Evolutionary conservation across 2,797 vertebrate genomes (phyloP).

Genomic region (Nasua narica): DNA sequence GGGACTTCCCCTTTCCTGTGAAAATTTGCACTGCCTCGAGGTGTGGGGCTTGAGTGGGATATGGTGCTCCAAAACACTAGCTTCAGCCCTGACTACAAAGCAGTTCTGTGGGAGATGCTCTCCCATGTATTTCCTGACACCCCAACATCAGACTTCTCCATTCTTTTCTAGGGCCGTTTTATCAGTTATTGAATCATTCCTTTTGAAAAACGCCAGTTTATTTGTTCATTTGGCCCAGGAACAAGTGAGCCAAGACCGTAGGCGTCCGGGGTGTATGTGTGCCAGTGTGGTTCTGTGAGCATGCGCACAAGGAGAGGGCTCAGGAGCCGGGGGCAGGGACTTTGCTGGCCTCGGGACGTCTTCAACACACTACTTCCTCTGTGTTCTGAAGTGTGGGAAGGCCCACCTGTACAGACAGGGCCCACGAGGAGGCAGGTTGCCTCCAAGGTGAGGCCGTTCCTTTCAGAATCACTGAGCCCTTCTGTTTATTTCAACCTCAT

Average conservation of each 20-base stretch:
- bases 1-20: neutral
- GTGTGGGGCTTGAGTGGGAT: neutral
- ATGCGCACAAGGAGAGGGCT: neutral
- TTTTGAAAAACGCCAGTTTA: neutral
- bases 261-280: neutral
- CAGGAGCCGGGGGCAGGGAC: neutral
- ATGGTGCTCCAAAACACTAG: neutral
- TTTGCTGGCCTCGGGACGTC: neutral
- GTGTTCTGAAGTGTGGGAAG: conserved; percentile 20
- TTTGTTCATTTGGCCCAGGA: conserved; percentile 31
- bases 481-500: conserved; percentile 67
- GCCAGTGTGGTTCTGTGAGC: neutral
- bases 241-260: neutral
- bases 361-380: conserved; percentile 24
- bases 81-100: neutral
- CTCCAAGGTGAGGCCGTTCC: neutral
- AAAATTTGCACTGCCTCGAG: neutral
- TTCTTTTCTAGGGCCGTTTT: neutral
- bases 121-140: neutral
- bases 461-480: conserved; percentile 34
- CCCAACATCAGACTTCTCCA: neutral
- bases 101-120: accelerated
- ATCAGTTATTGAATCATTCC: neutral
- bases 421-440: conserved; percentile 16
- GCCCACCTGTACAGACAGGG: conserved; percentile 37